These are phyloP conservation scores for Zelleria hepariella DNA, from an alignment of 2,888 invertebrate species.

Conservation along the genomic window DNA sequence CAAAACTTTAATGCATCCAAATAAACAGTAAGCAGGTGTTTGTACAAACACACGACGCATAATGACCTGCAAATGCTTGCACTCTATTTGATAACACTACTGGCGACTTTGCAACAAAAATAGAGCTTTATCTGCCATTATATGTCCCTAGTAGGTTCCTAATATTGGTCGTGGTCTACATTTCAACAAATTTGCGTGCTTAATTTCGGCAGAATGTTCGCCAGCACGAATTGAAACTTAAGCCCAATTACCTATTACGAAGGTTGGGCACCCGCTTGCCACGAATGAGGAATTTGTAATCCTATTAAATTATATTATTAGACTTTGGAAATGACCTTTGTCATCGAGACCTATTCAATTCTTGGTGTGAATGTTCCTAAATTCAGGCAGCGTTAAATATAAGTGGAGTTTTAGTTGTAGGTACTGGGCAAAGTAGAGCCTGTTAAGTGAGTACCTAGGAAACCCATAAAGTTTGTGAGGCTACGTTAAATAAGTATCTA, in stretches of 20 bases:
- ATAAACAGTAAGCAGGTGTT: no score
- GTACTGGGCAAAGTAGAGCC: no score
- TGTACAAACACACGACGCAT: no score
- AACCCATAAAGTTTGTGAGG: no score
- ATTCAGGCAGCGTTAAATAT: neutral
- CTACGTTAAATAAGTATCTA: no score
- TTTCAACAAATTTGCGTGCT: neutral
- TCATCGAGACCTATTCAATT: neutral
- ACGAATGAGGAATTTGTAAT: neutral
- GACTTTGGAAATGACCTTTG: neutral
- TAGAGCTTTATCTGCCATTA: neutral
- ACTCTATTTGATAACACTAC: no score
- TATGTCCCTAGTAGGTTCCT: neutral
- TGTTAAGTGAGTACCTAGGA: no score
- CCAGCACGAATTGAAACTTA: neutral
- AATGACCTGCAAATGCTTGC: no score
- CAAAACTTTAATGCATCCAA: no score
- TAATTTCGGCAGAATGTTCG: neutral
- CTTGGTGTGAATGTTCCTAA: neutral
- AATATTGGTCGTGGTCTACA: neutral
- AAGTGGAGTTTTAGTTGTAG: no score
- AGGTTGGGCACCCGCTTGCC: conserved; percentile 2
- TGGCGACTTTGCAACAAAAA: no score
- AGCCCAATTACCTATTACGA: neutral
- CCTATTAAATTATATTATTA: neutral